Percentiles rank a stretch among this genome's conserved stretches.
These are phyloP conservation scores for Apteryx mantelli DNA, from an alignment of 2,113 vertebrate species.

Conservation along the genomic window DNA sequence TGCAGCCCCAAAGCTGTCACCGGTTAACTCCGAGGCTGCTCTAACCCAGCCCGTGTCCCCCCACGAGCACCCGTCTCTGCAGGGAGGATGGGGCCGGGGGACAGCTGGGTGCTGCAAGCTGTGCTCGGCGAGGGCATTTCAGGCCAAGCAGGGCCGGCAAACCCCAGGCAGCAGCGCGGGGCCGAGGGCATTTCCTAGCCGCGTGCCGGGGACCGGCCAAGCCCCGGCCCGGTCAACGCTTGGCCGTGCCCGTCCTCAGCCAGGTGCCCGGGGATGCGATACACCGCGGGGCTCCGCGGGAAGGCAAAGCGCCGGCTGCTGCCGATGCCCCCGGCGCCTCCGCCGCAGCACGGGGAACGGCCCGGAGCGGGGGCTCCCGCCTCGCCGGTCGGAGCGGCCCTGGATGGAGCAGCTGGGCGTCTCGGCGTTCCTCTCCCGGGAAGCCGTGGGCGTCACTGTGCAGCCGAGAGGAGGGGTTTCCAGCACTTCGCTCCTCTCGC, in stretches of 20 bases:
- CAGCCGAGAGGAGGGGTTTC: neutral
- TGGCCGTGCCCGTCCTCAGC: no score
- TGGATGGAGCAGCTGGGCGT: neutral
- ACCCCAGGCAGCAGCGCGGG: neutral
- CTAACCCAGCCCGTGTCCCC: neutral
- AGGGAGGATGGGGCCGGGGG: neutral
- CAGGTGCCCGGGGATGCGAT: rapidly evolving
- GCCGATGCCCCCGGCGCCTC: no score
- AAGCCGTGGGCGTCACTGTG: neutral
- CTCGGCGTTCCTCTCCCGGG: neutral
- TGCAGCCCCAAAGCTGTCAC: neutral
- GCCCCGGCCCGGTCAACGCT: neutral
- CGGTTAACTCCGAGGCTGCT: neutral
- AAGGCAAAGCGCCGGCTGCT: neutral
- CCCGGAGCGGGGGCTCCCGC: no score
- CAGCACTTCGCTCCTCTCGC: neutral
- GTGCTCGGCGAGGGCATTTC: neutral
- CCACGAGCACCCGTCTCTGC: no score
- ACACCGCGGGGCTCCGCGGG: neutral
- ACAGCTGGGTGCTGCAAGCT: neutral
- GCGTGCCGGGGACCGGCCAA: neutral
- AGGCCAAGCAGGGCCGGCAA: neutral
- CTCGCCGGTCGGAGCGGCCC: neutral
- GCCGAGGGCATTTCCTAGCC: neutral
- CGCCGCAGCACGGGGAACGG: neutral